Conservation (phyloP, 2,888 invertebrate species). For the Reticulitermes lucifugus region DNA sequence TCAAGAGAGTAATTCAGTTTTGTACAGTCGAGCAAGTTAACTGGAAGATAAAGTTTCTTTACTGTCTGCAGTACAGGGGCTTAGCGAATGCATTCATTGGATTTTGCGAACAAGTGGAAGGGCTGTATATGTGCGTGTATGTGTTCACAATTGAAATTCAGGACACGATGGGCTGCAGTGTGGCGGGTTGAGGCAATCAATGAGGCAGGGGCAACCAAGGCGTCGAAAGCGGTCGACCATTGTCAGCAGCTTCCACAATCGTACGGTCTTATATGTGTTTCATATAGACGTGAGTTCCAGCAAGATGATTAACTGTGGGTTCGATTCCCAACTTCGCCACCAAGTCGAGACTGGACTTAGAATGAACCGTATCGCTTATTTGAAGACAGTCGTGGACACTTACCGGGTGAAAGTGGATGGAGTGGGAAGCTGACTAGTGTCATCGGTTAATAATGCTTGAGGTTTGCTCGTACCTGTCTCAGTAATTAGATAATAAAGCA, state of each 20-base stretch:
- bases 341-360: too few species aligned
- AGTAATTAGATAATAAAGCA: too few species aligned
- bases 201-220: background rate
- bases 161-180: background rate
- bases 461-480: too few species aligned
- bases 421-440: too few species aligned
- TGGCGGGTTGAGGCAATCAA: background rate
- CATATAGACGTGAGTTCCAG: background rate
- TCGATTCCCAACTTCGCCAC: too few species aligned
- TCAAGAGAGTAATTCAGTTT: slow-evolving; percentile 12
- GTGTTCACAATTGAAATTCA: slow-evolving; percentile 2
- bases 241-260: background rate
- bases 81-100: slow-evolving; percentile 24
- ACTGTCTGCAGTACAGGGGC: background rate
- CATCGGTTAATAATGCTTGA: too few species aligned
- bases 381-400: too few species aligned
- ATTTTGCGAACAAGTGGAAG: slow-evolving; percentile 17
- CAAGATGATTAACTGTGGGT: too few species aligned
- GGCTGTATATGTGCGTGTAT: background rate
- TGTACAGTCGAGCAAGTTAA: slow-evolving; percentile 1
- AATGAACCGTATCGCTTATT: too few species aligned
- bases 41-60: slow-evolving; percentile 21
- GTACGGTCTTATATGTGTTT: background rate
- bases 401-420: too few species aligned
- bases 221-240: background rate